phyloP scores from a whole-genome alignment of 1,140 invertebrate species.

The Orchestia grillus region DNA sequence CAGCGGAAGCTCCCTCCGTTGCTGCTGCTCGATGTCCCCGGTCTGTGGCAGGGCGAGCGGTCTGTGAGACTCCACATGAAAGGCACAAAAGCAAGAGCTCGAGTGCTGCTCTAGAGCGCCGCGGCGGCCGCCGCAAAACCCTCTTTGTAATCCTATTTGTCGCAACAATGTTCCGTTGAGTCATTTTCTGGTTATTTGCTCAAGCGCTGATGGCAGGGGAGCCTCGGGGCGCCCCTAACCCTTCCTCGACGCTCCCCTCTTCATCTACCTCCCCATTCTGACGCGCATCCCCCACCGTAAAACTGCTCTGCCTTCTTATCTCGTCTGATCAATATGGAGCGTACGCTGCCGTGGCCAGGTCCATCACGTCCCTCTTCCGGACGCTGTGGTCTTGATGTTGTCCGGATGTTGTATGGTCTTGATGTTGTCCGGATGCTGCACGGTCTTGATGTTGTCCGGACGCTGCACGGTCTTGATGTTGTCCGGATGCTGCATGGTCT shows the following conservation, averaged over 20 bases:
- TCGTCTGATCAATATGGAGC: conserved; percentile 3
- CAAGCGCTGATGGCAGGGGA: conserved; percentile 51
- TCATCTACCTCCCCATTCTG: background rate
- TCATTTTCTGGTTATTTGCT: conserved; percentile 56
- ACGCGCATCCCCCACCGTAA: background rate
- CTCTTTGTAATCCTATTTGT: conserved; percentile 49
- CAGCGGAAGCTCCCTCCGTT: background rate
- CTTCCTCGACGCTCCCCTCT: background rate
- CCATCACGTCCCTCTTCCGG: too few relatives aligned
- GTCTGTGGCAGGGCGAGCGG: background rate
- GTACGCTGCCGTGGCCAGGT: background rate
- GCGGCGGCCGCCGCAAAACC: conserved; percentile 16
- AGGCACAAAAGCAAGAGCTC: conserved; percentile 23
- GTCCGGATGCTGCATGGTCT: too few relatives aligned
- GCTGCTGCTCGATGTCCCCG: background rate
- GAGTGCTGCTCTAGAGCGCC: conserved; percentile 23
- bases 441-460: too few relatives aligned
- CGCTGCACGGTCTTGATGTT: too few relatives aligned
- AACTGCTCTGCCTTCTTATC: conserved; percentile 38
- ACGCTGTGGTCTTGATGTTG: background rate
- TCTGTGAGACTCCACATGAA: background rate
- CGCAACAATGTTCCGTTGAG: conserved; percentile 47
- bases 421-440: too few relatives aligned
- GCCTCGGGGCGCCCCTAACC: conserved; percentile 26
- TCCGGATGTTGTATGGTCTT: too few relatives aligned